phyloP scores from a whole-genome alignment of 2,888 invertebrate species.

The Oeneis ivallda region DNA sequence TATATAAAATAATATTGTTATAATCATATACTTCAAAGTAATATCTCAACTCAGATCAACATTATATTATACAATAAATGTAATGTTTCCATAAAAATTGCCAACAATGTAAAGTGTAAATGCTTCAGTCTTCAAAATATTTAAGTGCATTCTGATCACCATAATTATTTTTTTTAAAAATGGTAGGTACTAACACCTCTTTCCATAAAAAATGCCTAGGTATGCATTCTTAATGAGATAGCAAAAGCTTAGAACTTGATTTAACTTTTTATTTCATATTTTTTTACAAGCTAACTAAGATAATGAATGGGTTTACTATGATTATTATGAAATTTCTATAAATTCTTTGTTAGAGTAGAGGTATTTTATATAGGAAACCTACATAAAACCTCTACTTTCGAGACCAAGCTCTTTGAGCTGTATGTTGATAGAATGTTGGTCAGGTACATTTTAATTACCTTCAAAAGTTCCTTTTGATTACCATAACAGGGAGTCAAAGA shows the following conservation, averaged over 20 bases:
- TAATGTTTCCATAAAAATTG: constrained; percentile 44
- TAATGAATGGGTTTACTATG: no score
- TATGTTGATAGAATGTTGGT: no score
- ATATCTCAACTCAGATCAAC: constrained; percentile 49
- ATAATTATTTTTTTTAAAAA: background rate
- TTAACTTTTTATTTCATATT: background rate
- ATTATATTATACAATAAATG: constrained; percentile 44
- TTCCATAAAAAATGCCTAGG: background rate
- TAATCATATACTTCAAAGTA: constrained; percentile 42
- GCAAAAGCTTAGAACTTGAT: constrained; percentile 2
- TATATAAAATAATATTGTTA: constrained; percentile 39
- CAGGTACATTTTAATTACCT: no score
- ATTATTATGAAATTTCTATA: no score
- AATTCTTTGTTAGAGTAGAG: no score
- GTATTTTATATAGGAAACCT: no score
- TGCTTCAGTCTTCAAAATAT: constrained; percentile 66
- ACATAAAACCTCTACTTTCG: no score
- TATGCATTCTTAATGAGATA: background rate
- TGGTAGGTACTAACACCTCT: background rate
- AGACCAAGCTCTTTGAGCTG: no score
- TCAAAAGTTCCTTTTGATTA: no score
- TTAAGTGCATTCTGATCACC: constrained; percentile 39
- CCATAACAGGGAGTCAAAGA: no score
- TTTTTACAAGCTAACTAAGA: background rate
- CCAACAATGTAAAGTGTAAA: constrained; percentile 55